These are phyloP conservation scores for Hippoglossus stenolepis DNA, from an alignment of 2,113 vertebrate species.

Conservation along the genomic window DNA sequence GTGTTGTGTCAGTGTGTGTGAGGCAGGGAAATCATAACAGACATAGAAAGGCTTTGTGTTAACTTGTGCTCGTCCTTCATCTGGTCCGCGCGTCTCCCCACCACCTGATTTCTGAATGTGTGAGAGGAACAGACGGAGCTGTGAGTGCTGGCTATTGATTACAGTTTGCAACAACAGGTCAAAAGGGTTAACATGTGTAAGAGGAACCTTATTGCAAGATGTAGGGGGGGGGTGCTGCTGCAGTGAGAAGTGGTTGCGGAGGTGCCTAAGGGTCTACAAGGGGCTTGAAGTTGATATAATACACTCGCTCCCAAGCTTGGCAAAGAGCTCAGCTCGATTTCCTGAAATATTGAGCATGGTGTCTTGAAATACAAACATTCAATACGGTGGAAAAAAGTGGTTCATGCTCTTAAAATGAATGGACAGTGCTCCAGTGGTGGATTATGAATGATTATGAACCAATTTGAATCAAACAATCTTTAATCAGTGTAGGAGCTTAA, in stretches of 20 bases:
- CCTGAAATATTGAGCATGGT: neutral
- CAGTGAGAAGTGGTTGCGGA: conserved; percentile 41
- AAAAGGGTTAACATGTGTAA: conserved; percentile 67
- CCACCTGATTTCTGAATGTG: conserved; percentile 19
- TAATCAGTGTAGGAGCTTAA: neutral
- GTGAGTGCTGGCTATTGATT: conserved; percentile 55
- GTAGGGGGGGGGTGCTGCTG: neutral
- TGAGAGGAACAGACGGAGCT: conserved; percentile 15
- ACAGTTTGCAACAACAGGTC: conserved; percentile 58
- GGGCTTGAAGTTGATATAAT: conserved; percentile 24
- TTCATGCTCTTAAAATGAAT: neutral
- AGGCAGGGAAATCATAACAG: neutral
- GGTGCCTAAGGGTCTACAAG: conserved; percentile 29
- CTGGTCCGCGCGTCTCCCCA: neutral
- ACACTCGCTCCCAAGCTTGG: neutral
- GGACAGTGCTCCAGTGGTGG: neutral
- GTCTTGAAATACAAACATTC: neutral
- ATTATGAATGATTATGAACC: neutral
- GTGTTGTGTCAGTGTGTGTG: neutral
- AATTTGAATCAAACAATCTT: neutral
- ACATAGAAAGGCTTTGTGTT: neutral
- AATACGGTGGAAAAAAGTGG: too few relatives aligned
- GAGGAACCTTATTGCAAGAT: conserved; percentile 58
- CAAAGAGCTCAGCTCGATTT: neutral
- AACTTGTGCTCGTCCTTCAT: neutral